These are phyloP conservation scores for Myoxocephalus aenaeus DNA, from an alignment of 2,797 vertebrate genomes.

Conservation along the genomic window DNA sequence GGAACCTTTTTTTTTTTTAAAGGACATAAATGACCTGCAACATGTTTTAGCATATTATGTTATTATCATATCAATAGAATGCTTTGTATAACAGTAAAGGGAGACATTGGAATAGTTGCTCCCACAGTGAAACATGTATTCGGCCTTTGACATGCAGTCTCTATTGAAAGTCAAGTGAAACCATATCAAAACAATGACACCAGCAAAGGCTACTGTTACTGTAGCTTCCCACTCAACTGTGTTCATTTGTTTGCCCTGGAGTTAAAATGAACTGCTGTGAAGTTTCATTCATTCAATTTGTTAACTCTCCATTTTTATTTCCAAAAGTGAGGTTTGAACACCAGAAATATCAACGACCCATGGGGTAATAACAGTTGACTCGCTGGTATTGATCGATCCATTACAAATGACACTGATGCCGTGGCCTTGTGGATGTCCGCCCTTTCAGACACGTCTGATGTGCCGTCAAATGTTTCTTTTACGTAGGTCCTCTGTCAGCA, in stretches of 20 bases:
- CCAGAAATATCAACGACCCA: not conserved
- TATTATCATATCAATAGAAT: too few species aligned
- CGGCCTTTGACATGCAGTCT: not conserved
- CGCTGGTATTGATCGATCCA: not conserved
- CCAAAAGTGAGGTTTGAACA: not conserved
- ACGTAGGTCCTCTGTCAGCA: too few species aligned
- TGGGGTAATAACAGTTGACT: not conserved
- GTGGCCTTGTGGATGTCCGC: not conserved
- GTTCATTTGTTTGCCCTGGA: not conserved
- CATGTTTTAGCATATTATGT: not conserved
- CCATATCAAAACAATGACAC: not conserved
- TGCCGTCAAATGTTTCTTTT: too few species aligned
- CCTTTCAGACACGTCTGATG: not conserved
- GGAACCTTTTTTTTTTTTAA: not conserved
- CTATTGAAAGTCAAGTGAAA: not conserved
- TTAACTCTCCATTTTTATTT: not conserved
- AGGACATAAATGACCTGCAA: not conserved
- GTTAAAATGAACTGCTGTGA: not conserved
- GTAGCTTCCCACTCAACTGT: not conserved
- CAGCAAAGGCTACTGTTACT: not conserved
- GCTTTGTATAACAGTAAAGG: not conserved
- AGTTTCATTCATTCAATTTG: not conserved
- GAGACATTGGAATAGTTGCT: not conserved
- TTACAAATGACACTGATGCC: not conserved
- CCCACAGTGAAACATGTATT: not conserved